Percentiles rank a stretch among this genome's conserved stretches.
Conservation (phyloP, 2,888 invertebrate genomes). For the Mechanitis mazaeus region DNA sequence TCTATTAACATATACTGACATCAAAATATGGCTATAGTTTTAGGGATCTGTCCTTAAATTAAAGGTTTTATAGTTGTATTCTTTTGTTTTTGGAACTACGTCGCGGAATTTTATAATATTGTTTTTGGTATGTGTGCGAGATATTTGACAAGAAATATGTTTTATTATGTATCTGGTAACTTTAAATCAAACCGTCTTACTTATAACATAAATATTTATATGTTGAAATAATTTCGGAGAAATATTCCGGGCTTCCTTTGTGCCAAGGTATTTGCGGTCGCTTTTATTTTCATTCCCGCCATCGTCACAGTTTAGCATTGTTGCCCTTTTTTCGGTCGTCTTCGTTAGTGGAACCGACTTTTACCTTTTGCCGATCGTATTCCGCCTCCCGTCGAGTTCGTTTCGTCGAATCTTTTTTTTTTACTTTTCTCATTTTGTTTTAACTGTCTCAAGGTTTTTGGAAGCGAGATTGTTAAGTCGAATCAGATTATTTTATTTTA, state of each 20-base stretch:
- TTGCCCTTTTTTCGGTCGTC: conserved; percentile 48
- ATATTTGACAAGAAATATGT: too few species aligned
- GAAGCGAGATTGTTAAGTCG: background rate
- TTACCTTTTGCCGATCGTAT: conserved; percentile 37
- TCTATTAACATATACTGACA: conserved; percentile 6
- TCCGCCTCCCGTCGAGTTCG: conserved; percentile 30
- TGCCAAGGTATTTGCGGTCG: conserved; percentile 33
- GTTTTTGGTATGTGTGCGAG: too few species aligned
- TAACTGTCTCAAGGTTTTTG: conserved; percentile 11
- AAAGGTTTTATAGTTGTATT: background rate
- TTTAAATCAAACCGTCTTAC: too few species aligned
- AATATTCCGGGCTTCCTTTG: conserved; percentile 45
- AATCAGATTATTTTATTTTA: too few species aligned
- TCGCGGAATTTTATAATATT: too few species aligned
- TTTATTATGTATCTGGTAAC: too few species aligned
- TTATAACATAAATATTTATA: background rate
- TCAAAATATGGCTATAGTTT: conserved; percentile 6
- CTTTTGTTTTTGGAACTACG: background rate
- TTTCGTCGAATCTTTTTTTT: conserved; percentile 32
- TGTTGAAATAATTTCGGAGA: conserved; percentile 42
- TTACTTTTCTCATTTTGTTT: conserved; percentile 25
- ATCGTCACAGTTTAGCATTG: conserved; percentile 47
- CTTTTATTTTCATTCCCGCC: conserved; percentile 55
- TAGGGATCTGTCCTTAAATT: background rate
- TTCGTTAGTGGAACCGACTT: conserved; percentile 43